Percentiles rank a stretch among this genome's conserved stretches.
Conservation (phyloP, 2,888 invertebrate genomes). For the Machimus rusticus region DNA sequence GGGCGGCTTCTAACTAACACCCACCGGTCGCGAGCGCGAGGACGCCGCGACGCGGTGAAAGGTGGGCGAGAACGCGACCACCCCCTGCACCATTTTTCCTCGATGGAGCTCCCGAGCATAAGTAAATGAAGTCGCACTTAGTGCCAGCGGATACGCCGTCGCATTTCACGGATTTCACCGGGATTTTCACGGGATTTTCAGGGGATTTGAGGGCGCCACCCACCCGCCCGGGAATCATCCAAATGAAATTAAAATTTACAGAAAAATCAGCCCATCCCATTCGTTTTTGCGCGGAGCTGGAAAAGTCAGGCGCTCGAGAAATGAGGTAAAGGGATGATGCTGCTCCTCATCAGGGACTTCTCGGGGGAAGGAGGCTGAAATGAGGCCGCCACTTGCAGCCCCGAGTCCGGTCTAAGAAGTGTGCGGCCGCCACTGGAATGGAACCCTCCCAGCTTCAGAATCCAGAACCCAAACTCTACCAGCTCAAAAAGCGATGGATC, state of each 20-base stretch:
- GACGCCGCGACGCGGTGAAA: not conserved
- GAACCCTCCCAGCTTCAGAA: not conserved
- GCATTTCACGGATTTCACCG: not conserved
- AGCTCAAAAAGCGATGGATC: slow-evolving; percentile 10
- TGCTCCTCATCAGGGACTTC: not conserved
- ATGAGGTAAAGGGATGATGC: slow-evolving; percentile 17
- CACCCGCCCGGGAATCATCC: not conserved
- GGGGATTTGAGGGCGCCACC: not conserved
- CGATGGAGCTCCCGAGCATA: not conserved
- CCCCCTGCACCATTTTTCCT: slow-evolving; percentile 3
- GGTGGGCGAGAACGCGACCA: not conserved
- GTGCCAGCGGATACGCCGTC: slow-evolving; percentile 29
- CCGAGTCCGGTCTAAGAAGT: not conserved
- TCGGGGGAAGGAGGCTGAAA: not conserved
- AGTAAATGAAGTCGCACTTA: slow-evolving; percentile 36
- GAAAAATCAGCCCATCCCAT: not conserved
- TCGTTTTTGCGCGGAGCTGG: not conserved
- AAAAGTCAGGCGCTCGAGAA: slow-evolving; percentile 18
- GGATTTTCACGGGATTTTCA: no score
- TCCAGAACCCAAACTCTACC: not conserved
- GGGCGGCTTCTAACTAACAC: slow-evolving; percentile 29
- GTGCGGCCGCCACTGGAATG: not conserved
- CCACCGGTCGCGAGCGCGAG: not conserved
- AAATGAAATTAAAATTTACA: slow-evolving; percentile 40
- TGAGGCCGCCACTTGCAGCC: slow-evolving; percentile 27